Percentiles rank a stretch among this genome's conserved stretches.
These are phyloP conservation scores for Allacma fusca DNA, from an alignment of 2,888 invertebrate species.

Conservation along the genomic window DNA sequence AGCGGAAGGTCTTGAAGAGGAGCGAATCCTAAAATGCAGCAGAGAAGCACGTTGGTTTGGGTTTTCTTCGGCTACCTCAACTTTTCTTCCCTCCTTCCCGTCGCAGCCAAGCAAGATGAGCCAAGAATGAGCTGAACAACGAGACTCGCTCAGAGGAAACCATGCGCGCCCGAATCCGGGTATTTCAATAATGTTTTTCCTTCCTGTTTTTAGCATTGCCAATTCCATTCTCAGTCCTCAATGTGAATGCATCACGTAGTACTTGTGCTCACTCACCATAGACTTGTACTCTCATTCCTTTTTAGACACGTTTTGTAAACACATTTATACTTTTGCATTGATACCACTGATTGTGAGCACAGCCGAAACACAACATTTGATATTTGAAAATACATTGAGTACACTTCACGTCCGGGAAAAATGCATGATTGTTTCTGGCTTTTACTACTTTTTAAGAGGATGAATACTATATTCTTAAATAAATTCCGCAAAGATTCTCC, in stretches of 20 bases:
- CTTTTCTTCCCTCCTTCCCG: conserved; percentile 37
- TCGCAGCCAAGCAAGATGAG: conserved; percentile 28
- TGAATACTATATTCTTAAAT: too few species aligned
- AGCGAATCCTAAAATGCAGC: neutral
- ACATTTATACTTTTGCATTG: too few species aligned
- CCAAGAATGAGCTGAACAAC: conserved; percentile 27
- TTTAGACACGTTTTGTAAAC: neutral
- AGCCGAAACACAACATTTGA: too few species aligned
- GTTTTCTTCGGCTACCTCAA: conserved; percentile 26
- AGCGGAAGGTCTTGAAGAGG: neutral
- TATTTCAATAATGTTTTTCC: conserved; percentile 27
- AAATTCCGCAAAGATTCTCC: too few species aligned
- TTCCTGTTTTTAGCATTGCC: neutral
- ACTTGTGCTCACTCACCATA: neutral
- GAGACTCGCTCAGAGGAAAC: conserved; percentile 19
- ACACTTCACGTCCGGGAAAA: too few species aligned
- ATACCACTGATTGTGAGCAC: too few species aligned
- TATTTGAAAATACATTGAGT: too few species aligned
- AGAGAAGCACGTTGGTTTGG: conserved; percentile 31
- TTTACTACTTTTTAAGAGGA: too few species aligned
- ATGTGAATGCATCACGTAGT: neutral
- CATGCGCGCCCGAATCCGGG: conserved; percentile 39
- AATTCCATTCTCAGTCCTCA: neutral
- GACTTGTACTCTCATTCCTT: neutral
- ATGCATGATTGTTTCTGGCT: too few species aligned